A percentile compares a stretch with the other conserved stretches of the same genome.
Conservation (phyloP, 30 jellyfish, hydroid and myxozoan genomes). For the Hydra vulgaris region DNA sequence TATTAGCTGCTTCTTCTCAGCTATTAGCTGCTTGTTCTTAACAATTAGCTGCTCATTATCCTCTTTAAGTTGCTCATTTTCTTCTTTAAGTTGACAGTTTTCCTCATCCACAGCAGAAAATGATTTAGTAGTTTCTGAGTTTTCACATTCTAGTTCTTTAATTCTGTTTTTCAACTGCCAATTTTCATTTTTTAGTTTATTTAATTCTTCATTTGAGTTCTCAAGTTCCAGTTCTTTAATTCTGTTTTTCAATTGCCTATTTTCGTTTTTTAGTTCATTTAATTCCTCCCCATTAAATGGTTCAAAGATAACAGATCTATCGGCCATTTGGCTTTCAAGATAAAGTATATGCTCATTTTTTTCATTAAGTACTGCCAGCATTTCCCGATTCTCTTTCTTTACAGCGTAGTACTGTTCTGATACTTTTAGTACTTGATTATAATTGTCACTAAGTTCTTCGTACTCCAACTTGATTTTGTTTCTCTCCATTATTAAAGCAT, state of each 20-base stretch:
- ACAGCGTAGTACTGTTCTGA: neutral
- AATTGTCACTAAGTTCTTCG: neutral
- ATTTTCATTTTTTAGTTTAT: neutral
- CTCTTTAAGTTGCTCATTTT: no score
- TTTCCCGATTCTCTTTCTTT: neutral
- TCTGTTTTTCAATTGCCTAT: neutral
- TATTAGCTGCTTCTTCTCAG: no score
- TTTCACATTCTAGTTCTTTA: neutral
- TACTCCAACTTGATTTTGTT: neutral
- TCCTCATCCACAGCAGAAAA: neutral
- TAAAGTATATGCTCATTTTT: neutral
- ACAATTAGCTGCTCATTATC: no score
- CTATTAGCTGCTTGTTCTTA: no score
- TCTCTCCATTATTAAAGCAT: neutral
- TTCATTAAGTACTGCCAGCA: neutral
- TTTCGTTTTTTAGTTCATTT: neutral
- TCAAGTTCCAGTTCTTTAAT: neutral
- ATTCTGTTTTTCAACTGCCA: neutral
- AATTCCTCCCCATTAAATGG: neutral
- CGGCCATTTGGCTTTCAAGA: neutral
- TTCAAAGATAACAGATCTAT: neutral
- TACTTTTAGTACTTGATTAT: neutral
- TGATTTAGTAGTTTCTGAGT: neutral
- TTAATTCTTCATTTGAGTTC: neutral
- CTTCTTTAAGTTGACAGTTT: no score